These are phyloP conservation scores for Oncorhynchus gorbuscha DNA, from an alignment of 2,113 vertebrate genomes.

Conservation along the genomic window DNA sequence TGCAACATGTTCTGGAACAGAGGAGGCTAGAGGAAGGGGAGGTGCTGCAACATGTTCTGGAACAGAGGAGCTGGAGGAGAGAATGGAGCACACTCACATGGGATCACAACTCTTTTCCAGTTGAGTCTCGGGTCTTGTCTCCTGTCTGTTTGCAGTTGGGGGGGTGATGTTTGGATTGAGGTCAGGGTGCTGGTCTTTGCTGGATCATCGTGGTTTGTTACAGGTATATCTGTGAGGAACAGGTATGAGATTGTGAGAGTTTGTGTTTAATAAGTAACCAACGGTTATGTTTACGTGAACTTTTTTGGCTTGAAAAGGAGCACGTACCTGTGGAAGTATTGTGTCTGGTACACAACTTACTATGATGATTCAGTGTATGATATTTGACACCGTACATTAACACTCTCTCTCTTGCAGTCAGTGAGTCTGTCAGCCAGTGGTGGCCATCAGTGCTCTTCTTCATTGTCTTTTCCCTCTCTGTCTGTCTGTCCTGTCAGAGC, in stretches of 20 bases:
- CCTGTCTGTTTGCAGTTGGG: neutral
- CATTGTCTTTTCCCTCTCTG: neutral
- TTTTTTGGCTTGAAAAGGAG: neutral
- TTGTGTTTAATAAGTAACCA: neutral
- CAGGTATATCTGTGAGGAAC: neutral
- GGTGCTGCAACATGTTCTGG: no score
- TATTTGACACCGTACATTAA: neutral
- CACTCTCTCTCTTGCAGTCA: neutral
- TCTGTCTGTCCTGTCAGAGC: neutral
- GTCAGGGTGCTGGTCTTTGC: neutral
- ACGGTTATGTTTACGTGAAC: neutral
- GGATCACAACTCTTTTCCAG: neutral
- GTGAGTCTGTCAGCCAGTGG: neutral
- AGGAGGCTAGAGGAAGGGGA: no score
- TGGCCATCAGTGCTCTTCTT: neutral
- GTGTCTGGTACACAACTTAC: neutral
- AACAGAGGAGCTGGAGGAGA: slow-evolving; percentile 29
- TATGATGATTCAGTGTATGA: neutral
- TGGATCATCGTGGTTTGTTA: neutral
- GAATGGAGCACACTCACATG: slow-evolving; percentile 17
- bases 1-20: no score
- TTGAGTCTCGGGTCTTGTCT: neutral
- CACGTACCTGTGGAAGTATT: neutral
- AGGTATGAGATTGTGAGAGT: neutral
- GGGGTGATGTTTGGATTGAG: slow-evolving; percentile 6